A percentile compares a stretch with the other conserved stretches of the same genome.
Evolutionary conservation across 2,888 invertebrate genomes (phyloP).

Genomic region (Lagria hirta): DNA sequence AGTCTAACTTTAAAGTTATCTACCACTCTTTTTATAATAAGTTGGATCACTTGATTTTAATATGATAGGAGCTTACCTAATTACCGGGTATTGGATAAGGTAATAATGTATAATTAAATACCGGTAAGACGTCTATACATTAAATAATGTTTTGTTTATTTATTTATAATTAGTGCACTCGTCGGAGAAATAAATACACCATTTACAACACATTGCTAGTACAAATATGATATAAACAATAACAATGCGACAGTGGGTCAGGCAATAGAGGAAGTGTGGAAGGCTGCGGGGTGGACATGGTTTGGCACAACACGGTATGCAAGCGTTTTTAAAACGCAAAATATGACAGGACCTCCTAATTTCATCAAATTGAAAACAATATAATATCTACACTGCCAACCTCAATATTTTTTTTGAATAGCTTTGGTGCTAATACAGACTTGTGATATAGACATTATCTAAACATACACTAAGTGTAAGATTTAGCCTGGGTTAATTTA

Average conservation of each 20-base stretch:
- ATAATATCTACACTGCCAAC: slow-evolving; percentile 31
- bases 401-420: slow-evolving; percentile 34
- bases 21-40: no score
- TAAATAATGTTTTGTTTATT: slow-evolving; percentile 52
- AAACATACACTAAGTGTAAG: slow-evolving; percentile 48
- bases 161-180: slow-evolving; percentile 51
- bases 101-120: no score
- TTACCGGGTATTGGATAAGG: no score
- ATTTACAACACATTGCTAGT: slow-evolving; percentile 54
- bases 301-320: slow-evolving; percentile 52
- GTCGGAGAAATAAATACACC: slow-evolving; percentile 54
- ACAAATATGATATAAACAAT: slow-evolving; percentile 52
- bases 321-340: no score
- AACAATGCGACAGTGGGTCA: slow-evolving; percentile 44
- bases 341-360: no score
- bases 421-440: slow-evolving; percentile 44
- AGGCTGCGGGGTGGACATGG: slow-evolving; percentile 33
- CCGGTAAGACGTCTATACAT: no score
- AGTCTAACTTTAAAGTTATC: no score
- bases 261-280: slow-evolving; percentile 20
- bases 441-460: slow-evolving; percentile 45
- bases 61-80: no score
- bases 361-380: no score
- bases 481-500: slow-evolving; percentile 40
- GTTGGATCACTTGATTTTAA: no score